Base-by-base conservation (phyloP, 1,140 invertebrate species). In the Brachystomella parvula region DNA sequence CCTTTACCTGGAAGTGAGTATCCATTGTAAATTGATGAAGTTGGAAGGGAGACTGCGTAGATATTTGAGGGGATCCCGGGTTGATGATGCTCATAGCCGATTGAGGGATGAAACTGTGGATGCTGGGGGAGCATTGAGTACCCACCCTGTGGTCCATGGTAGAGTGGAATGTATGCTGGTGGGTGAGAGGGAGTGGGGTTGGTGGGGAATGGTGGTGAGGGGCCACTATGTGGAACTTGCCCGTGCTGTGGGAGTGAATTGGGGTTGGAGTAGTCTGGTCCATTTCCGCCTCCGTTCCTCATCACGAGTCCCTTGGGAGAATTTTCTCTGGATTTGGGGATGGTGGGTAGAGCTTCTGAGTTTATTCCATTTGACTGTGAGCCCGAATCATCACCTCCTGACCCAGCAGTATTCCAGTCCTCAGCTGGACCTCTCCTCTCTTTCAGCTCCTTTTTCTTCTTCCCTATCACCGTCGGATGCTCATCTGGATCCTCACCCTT, bases 131-230 rank as follows among this genome's bases (percentile, higher is more conserved):
- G 6, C 21, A 24, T 24, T 12, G 49, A 69, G 39, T 64, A 69
- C 2, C 67, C 67, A n/a, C 24, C 69, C 67, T n/a, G 64, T 57
- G 39, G 67, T 69, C 57, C 69, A 69, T 21, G 70, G 67, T 21
- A 72, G 53, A 19, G 6, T 3, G 24, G 63, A 31, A 61, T n/a
- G 31, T 35, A 21, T 59, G 35, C n/a, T 56, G 47, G 30, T 71
- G 60, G 62, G 66, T 24, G 44, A 66, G 63, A 47, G 33, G 39
- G 57, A 76, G 79, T 78, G 70, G 83, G 81, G 74, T 85, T 82
- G 28, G 69, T 47, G 28, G 70, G 29, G 32, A 30, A 61, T 15
- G 61, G 60, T 26, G 47, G 29, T n/a, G 59, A 35, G 29, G 49
- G 65, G 29, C 29, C 33, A 33, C 19, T 44, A 28, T 47, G 64